Evolutionary conservation across 2,797 vertebrate genomes (phyloP).

Genomic region (Cyprinodon diabolis): DNA sequence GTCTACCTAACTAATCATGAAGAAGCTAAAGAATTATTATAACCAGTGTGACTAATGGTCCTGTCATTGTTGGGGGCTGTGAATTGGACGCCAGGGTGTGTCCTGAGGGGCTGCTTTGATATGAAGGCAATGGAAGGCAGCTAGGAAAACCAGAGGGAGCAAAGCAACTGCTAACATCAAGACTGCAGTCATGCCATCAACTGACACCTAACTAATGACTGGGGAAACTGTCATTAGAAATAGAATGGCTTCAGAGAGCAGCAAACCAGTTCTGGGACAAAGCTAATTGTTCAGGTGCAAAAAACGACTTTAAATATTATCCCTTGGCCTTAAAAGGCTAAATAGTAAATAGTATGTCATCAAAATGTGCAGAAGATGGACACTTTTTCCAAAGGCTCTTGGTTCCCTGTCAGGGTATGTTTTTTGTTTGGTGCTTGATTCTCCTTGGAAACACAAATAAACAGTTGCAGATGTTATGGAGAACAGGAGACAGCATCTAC

Average conservation of each 20-base stretch:
- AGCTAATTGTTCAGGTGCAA: background rate
- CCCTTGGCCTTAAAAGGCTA: background rate
- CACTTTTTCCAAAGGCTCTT: background rate
- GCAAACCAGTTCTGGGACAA: background rate
- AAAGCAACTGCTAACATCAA: background rate
- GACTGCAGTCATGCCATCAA: background rate
- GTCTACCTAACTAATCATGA: background rate
- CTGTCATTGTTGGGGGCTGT: background rate
- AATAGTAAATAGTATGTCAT: background rate
- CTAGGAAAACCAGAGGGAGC: background rate
- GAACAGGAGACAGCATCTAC: background rate
- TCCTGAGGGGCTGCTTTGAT: background rate
- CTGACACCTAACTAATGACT: background rate
- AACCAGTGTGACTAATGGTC: background rate
- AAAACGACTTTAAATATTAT: background rate
- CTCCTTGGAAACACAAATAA: background rate
- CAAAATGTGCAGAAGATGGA: background rate
- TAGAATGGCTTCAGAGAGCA: background rate
- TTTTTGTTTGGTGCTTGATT: background rate
- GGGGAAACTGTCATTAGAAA: background rate
- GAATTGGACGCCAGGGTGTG: conserved; percentile 1
- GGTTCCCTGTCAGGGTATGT: background rate
- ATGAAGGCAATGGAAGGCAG: background rate
- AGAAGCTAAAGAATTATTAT: background rate
- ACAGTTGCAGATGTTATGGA: background rate